Evolutionary conservation across 2,113 vertebrate genomes (phyloP), one percentile per base, ranked within the genome.

Genomic region (Bubo scandiacus): DNA sequence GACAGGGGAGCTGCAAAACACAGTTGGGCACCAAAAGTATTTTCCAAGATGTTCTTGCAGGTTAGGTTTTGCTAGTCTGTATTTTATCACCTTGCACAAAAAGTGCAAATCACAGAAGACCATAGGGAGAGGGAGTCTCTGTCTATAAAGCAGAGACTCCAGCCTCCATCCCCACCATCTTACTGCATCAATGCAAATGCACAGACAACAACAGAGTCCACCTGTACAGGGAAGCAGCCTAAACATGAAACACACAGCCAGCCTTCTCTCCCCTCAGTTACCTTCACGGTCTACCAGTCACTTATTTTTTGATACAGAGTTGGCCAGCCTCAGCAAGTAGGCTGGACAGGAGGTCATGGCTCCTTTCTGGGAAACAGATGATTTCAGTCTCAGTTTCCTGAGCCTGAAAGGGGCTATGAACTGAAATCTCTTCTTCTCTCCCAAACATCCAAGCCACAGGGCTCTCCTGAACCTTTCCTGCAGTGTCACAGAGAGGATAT

Each of bases 401-500:
- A 88, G 54, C 18, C 52, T 12, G 0, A 65, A 27, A 59, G 20
- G 18, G 10, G 6, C 21, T 80, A 26, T 32, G n/a, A 79, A 34
- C 20, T 14, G 21, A 81, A 95, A 63, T 67, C 0, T 67, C 47
- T 32, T 54, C 26, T 89, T 34, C 5, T 57, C 18, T 59, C 29
- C 34, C 16, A 20, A 27, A 9, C 10, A 57, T 6, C 22, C n/a
- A 32, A 49, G 2, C 25, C 45, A n/a, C 0, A 0, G 58, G 40
- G 5, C 4, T 80, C 18, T 73, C 7, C 63, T 78, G 29, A 12
- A 15, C 34, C 18, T 47, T 74, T 34, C 3, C 10, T 32, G 11
- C 34, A 10, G 26, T 38, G 38, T 36, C 54, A 52, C 38, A 38
- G 22, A 23, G 61, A 74, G 7, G 14, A 5, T 30, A 16, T 16